These are phyloP conservation scores for Danio tinwini DNA, from an alignment of 2,797 vertebrate species.

Conservation along the genomic window DNA sequence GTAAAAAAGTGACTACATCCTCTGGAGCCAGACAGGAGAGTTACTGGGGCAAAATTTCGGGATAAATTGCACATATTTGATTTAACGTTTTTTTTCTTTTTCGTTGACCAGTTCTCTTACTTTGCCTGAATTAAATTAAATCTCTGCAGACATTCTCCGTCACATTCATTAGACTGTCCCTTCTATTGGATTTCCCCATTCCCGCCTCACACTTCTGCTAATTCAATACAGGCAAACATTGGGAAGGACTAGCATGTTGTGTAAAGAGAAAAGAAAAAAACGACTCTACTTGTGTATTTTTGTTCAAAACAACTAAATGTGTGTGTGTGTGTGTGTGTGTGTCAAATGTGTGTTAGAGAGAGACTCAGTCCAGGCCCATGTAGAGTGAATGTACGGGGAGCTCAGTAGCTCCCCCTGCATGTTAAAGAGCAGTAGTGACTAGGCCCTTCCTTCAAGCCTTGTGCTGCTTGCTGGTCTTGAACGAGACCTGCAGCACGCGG, in stretches of 20 bases:
- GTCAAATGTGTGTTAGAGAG: constrained; percentile 74
- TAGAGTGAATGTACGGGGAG: constrained; percentile 80
- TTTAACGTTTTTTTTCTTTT: constrained; percentile 71
- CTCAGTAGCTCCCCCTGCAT: constrained; percentile 71
- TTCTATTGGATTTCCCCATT: constrained; percentile 66
- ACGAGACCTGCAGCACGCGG: constrained; percentile 97
- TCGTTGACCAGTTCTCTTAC: constrained; percentile 77
- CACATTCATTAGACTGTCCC: constrained; percentile 84
- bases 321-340: constrained; percentile 66
- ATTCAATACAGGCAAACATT: constrained; percentile 86
- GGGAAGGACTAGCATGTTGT: constrained; percentile 83
- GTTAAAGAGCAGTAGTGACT: constrained; percentile 71
- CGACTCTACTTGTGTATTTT: constrained; percentile 74
- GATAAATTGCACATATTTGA: constrained; percentile 81
- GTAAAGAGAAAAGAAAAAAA: constrained; percentile 77
- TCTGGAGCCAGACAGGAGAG: constrained; percentile 78
- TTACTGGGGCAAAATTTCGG: constrained; percentile 79
- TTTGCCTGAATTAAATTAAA: constrained; percentile 88
- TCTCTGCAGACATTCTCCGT: constrained; percentile 83
- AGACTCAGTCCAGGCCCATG: constrained; percentile 85
- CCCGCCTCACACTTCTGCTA: constrained; percentile 76
- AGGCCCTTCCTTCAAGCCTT: constrained; percentile 86
- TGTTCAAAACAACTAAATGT: constrained; percentile 74
- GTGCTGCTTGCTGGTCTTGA: constrained; percentile 99
- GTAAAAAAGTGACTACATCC: constrained; percentile 85